phyloP scores from a whole-genome alignment of 2,888 invertebrate genomes.

The Drosophila anceps region DNA sequence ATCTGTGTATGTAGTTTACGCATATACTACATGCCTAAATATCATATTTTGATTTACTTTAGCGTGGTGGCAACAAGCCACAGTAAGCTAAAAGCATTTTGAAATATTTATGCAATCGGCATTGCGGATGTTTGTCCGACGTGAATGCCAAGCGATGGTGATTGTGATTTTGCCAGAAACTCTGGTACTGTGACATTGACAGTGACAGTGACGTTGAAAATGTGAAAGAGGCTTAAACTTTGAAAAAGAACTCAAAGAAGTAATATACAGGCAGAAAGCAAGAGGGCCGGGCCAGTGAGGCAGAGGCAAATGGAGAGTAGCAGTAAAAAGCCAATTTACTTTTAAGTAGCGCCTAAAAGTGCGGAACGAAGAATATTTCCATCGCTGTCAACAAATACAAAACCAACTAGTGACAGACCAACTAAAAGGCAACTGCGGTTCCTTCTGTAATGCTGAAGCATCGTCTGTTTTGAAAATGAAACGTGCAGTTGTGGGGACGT shows the following conservation, averaged over 20 bases:
- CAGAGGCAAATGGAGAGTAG: constrained; percentile 8
- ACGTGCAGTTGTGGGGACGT: constrained; percentile 51
- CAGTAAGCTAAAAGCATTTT: constrained; percentile 62
- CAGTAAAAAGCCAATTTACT: constrained; percentile 56
- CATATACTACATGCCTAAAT: constrained; percentile 28
- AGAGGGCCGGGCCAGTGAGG: background rate
- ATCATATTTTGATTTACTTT: constrained; percentile 39
- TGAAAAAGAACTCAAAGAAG: constrained; percentile 11
- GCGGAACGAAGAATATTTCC: constrained; percentile 28
- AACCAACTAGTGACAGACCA: constrained; percentile 55
- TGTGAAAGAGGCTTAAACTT: constrained; percentile 49
- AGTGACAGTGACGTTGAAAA: constrained; percentile 24
- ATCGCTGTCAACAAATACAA: constrained; percentile 47
- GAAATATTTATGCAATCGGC: constrained; percentile 76
- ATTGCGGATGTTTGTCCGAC: constrained; percentile 64
- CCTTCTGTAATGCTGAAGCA: constrained; percentile 47
- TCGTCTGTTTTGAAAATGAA: constrained; percentile 76
- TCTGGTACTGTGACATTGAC: constrained; percentile 29
- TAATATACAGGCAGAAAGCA: background rate
- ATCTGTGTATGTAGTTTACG: constrained; percentile 1
- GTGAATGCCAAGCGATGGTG: constrained; percentile 34
- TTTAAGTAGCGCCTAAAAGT: constrained; percentile 56
- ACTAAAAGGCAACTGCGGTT: constrained; percentile 61
- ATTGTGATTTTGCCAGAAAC: constrained; percentile 22
- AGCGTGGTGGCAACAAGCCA: constrained; percentile 32